Evolutionary conservation across 2,888 invertebrate species (phyloP), one percentile per base, ranked within the genome.

Genomic region (Nomada fucata): DNA sequence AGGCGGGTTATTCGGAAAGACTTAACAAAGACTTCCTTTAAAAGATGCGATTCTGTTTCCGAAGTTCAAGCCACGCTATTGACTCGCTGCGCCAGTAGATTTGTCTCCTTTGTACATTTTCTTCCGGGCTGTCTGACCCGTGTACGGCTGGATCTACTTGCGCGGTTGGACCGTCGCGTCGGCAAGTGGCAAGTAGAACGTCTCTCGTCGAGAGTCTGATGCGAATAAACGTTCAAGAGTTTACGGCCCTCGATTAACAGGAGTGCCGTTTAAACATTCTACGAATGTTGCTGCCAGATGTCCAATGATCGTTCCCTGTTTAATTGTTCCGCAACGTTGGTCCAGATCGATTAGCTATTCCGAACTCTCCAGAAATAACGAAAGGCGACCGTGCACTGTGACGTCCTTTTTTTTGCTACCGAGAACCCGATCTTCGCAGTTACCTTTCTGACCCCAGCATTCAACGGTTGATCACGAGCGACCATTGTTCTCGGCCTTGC

Each of bases 401-500:
- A 50, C 36, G 36, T 36, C 36, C 7, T 23, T 42, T 82, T 65
- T 42, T 82, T 70, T 65, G 59, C 65, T n/a, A 63, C 47, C 44
- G n/a, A 64, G 53, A 59, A 79, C 47, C 52, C 36, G 73, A 82
- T 68, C 61, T 59, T 26, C 15, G 2, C 18, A 36, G 47, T 85
- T 76, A 79, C 50, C 26, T 55, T 67, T 60, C 57, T 47, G 20
- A 42, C 18, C 11, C 23, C 64, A 55, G 65, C 80, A 67, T 42
- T 65, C 59, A 78, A 69, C 69, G 71, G 80, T 86, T 86, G 81
- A 67, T 71, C 86, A 81, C 84, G 84, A 86, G 7, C 64, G 59
- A 67, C 67, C 79, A 69, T 71, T 78, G 83, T 81, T 86, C 71
- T 65, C 74, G 70, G 69, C 57, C 67, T 74, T 73, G 65, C 47